These are phyloP conservation scores for Takifugu flavidus DNA, from an alignment of 2,113 vertebrate species.

Conservation along the genomic window DNA sequence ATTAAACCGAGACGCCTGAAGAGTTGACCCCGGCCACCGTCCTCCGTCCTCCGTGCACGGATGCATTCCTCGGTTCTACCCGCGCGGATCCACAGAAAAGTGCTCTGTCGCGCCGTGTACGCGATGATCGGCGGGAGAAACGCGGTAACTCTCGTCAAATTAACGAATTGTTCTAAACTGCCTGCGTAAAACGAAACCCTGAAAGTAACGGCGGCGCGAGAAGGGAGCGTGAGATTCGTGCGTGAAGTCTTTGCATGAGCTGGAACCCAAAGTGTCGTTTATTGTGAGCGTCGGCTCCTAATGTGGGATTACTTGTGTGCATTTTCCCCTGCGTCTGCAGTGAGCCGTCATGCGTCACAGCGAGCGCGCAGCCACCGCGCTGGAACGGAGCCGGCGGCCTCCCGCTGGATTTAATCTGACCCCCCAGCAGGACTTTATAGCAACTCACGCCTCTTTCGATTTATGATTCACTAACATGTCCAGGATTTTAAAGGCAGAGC, in stretches of 20 bases:
- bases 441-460: too few species aligned
- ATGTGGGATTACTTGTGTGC: too few species aligned
- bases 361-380: too few species aligned
- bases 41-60: constrained; percentile 29
- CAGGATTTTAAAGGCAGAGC: too few species aligned
- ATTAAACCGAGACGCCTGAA: constrained; percentile 61
- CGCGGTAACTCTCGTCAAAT: constrained; percentile 46
- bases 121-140: constrained; percentile 41
- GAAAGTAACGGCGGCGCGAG: background rate
- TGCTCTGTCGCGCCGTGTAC: constrained; percentile 42
- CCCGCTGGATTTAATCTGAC: too few species aligned
- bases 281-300: too few species aligned
- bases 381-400: too few species aligned
- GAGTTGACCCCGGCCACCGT: constrained; percentile 46
- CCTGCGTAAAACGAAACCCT: background rate
- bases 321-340: too few species aligned
- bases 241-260: background rate
- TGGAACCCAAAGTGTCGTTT: background rate
- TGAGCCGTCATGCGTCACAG: too few species aligned
- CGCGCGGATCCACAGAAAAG: constrained; percentile 43
- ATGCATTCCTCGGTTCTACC: constrained; percentile 58
- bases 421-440: too few species aligned
- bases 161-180: background rate
- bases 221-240: background rate
- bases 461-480: too few species aligned